Evolutionary conservation across 1,140 invertebrate genomes (phyloP), one percentile per base, ranked within the genome.

Genomic region (Pogonus chalceus): DNA sequence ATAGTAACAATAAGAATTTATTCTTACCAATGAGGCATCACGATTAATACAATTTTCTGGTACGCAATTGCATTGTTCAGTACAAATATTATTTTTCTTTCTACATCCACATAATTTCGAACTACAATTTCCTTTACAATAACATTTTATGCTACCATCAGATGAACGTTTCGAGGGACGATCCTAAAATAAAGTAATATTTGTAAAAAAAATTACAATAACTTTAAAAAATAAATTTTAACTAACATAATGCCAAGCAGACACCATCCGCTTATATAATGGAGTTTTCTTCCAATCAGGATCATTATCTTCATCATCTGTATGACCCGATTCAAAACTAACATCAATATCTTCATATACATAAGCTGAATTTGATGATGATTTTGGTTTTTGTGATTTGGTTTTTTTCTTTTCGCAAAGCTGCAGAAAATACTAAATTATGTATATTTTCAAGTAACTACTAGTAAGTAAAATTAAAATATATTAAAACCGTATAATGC

Each of bases 261-360:
- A 66, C 20, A 62, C 54, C 23, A 73, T 55, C 26, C 67, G 63
- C 51, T 63, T 69, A 58, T 64, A 78, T 2, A 81, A 60, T 2
- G 82, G 82, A 3, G 83, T 84, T 52, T 73, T 75, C 16, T 60
- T 69, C 84, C 84, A 87, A 62, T 86, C 84, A 0, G 84, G 83
- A 69, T 87, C 83, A 35, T 79, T 75, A 1, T 74, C 67, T 0
- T 60, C 22, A 58, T 78, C 66, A 53, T 81, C 78, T 12, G 75
- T 66, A n/a, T 63, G 31, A 9, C 2, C 20, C 46, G 56, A 39
- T 49, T 53, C 49, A 26, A 23, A 35, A 12, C 20, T 23, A 2
- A 49, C 14, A 50, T 52, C 49, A 23, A 31, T 7, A 4, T 31
- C 26, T 31, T 31, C 26, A n/a, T 55, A 39, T 24, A 39, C 21